These are phyloP conservation scores for Prosapia bicincta DNA, from an alignment of 2,888 invertebrate genomes.

Conservation along the genomic window DNA sequence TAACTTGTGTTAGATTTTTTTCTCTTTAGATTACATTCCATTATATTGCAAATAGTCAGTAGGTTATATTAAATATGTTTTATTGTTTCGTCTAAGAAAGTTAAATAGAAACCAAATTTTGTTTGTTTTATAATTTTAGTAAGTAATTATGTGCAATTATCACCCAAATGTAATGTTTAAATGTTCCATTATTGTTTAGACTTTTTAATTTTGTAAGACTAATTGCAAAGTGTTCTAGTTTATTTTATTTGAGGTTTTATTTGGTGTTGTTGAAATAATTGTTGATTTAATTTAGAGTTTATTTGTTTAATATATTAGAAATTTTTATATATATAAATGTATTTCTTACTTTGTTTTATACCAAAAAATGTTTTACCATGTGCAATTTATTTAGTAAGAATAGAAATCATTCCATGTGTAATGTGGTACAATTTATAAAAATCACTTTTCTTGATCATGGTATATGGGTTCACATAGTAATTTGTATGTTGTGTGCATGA, in stretches of 20 bases:
- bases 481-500: not conserved
- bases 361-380: not conserved
- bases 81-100: not conserved
- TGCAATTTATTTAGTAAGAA: not conserved
- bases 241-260: not conserved
- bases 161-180: not conserved
- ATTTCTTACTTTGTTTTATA: not conserved
- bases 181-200: not conserved
- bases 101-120: not conserved
- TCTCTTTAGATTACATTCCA: not conserved
- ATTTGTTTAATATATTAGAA: not conserved
- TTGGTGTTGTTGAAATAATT: not conserved
- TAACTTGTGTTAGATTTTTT: not conserved
- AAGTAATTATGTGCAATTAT: not conserved
- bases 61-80: not conserved
- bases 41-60: not conserved
- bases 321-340: not conserved
- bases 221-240: not conserved
- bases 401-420: not conserved
- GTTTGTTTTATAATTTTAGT: not conserved
- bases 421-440: not conserved
- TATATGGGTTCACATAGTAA: not conserved
- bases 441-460: not conserved
- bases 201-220: not conserved
- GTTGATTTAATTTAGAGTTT: conserved; percentile 2